Evolutionary conservation across 2,797 vertebrate species (phyloP).

Genomic region (Microctenopoma steveboyesi): DNA sequence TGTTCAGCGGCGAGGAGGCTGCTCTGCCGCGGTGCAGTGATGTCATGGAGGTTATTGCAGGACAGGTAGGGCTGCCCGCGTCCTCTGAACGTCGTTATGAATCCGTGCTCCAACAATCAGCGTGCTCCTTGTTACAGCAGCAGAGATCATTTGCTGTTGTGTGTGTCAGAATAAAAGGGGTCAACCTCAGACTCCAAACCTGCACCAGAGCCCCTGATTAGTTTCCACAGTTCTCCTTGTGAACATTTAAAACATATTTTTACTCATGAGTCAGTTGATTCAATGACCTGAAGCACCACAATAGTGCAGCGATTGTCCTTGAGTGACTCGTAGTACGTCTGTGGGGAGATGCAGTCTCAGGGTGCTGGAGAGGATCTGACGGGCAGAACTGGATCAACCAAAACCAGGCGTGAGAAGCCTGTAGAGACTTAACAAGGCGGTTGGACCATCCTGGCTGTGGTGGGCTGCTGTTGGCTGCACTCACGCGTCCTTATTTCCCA

Average conservation of each 20-base stretch:
- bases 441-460: not conserved
- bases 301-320: too few species aligned
- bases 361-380: too few species aligned
- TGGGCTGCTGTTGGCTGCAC: not conserved
- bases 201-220: not conserved
- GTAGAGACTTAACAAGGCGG: too few species aligned
- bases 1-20: conserved; percentile 64
- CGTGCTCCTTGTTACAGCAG: not conserved
- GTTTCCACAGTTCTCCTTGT: too few species aligned
- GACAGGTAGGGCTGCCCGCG: conserved; percentile 54
- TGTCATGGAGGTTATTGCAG: conserved; percentile 72
- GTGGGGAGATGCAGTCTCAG: too few species aligned
- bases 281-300: too few species aligned
- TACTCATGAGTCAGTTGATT: too few species aligned
- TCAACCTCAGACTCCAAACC: not conserved
- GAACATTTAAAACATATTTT: too few species aligned
- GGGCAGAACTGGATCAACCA: too few species aligned
- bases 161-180: not conserved
- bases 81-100: conserved; percentile 32
- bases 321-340: too few species aligned
- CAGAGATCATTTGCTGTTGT: not conserved
- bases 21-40: conserved; percentile 55
- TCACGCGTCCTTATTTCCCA: not conserved
- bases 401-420: too few species aligned
- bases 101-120: not conserved